These are phyloP conservation scores for Drosophila tripunctata DNA, from an alignment of 2,888 invertebrate genomes.

Conservation along the genomic window DNA sequence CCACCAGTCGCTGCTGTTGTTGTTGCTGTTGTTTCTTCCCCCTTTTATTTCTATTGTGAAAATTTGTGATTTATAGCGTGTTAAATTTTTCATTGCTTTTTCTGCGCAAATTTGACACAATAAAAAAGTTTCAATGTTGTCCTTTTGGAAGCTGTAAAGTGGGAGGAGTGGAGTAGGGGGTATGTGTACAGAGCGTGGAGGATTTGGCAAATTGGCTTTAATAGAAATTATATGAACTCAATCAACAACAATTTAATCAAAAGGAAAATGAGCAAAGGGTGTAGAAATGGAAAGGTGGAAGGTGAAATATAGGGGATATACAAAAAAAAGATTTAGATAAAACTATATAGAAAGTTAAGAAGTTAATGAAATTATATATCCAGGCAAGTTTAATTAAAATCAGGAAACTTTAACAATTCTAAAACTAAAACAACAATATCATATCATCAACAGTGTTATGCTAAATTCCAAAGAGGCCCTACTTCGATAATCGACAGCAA, in stretches of 20 bases:
- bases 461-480: too few relatives aligned
- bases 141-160: conserved; percentile 11
- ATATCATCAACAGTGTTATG: too few relatives aligned
- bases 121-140: conserved; percentile 64
- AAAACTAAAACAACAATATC: too few relatives aligned
- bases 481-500: too few relatives aligned
- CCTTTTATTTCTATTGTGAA: conserved; percentile 28
- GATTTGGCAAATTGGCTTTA: conserved; percentile 65
- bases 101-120: conserved; percentile 67
- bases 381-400: background rate
- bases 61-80: conserved; percentile 79
- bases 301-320: background rate
- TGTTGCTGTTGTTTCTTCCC: conserved; percentile 1
- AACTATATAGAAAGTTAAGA: background rate
- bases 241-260: conserved; percentile 40
- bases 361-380: too few relatives aligned
- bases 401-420: too few relatives aligned
- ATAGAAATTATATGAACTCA: conserved; percentile 73
- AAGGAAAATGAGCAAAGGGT: background rate
- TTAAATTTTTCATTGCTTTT: conserved; percentile 75
- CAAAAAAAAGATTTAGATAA: background rate
- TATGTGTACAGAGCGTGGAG: background rate
- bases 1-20: background rate
- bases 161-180: background rate
- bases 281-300: background rate